phyloP scores from a whole-genome alignment of 1,140 invertebrate genomes.

The Apis florea region DNA sequence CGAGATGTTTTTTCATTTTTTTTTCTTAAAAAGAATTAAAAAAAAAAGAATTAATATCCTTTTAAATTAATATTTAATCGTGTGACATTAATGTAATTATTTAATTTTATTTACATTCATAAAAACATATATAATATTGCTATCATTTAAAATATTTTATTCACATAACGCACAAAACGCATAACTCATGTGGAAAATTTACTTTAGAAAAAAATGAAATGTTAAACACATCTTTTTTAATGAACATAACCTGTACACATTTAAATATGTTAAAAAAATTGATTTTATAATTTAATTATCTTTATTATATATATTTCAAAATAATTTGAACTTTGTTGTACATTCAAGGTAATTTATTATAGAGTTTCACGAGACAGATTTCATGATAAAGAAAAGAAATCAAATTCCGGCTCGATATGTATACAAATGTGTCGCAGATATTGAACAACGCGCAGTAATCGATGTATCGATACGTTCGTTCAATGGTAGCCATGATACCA shows the following conservation, averaged over 20 bases:
- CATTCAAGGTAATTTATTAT: constrained; percentile 41
- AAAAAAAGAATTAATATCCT: neutral
- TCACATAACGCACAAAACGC: neutral
- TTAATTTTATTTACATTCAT: neutral
- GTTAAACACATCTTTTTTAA: neutral
- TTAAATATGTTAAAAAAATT: neutral
- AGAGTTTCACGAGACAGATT: constrained; percentile 4
- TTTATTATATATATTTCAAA: neutral
- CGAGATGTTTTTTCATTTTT: neutral
- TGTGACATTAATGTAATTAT: neutral
- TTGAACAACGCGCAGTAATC: neutral
- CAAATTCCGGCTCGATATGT: neutral
- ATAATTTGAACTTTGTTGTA: constrained; percentile 5
- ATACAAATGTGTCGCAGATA: neutral
- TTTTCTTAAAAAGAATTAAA: neutral
- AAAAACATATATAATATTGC: neutral
- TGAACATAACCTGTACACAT: neutral
- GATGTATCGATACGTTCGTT: neutral
- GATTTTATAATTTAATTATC: neutral
- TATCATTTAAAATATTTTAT: neutral
- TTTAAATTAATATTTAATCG: neutral
- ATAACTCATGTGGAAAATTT: too few relatives aligned
- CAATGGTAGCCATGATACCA: neutral
- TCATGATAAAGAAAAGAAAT: constrained; percentile 27
- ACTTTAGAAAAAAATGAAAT: too few relatives aligned